Percentiles rank a stretch among this genome's conserved stretches.
phyloP scores from a whole-genome alignment of 2,888 invertebrate genomes.

The Drosophila differens region DNA sequence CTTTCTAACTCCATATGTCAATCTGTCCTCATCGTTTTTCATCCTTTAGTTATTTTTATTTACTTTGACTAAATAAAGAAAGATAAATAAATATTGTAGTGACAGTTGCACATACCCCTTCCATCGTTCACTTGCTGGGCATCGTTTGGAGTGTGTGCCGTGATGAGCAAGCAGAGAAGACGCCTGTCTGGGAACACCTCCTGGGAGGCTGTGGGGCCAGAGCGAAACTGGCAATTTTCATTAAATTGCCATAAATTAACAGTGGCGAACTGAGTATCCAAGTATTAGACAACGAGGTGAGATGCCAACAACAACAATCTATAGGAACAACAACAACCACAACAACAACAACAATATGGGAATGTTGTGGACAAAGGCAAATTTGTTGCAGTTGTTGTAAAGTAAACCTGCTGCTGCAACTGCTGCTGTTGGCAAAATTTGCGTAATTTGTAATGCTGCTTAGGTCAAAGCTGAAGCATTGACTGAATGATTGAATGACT shows the following conservation, averaged over 20 bases:
- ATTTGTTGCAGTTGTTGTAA: conserved; percentile 33
- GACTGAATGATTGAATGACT: conserved; percentile 42
- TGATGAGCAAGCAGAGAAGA: conserved; percentile 53
- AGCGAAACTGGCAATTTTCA: conserved; percentile 58
- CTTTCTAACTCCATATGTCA: not conserved
- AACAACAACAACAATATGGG: conserved; percentile 26
- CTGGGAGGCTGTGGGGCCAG: conserved; percentile 26
- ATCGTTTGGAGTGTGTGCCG: not conserved
- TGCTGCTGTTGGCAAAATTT: conserved; percentile 73
- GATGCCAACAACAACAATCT: conserved; percentile 40
- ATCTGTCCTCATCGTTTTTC: not conserved
- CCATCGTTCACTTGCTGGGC: not conserved
- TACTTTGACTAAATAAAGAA: not conserved
- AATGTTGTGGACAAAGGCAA: conserved; percentile 59
- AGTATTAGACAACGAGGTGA: conserved; percentile 73
- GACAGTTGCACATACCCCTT: not conserved
- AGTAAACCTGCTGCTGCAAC: conserved; percentile 26
- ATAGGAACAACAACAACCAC: conserved; percentile 14
- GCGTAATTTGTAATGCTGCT: conserved; percentile 70
- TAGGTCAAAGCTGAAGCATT: conserved; percentile 52
- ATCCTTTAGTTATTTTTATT: not conserved
- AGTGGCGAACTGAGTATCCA: conserved; percentile 31
- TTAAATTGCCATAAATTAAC: conserved; percentile 76
- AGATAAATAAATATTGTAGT: not conserved
- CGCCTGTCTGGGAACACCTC: conserved; percentile 44